phyloP scores from a whole-genome alignment of 2,113 vertebrate species.

The Gopherus evgoodei region DNA sequence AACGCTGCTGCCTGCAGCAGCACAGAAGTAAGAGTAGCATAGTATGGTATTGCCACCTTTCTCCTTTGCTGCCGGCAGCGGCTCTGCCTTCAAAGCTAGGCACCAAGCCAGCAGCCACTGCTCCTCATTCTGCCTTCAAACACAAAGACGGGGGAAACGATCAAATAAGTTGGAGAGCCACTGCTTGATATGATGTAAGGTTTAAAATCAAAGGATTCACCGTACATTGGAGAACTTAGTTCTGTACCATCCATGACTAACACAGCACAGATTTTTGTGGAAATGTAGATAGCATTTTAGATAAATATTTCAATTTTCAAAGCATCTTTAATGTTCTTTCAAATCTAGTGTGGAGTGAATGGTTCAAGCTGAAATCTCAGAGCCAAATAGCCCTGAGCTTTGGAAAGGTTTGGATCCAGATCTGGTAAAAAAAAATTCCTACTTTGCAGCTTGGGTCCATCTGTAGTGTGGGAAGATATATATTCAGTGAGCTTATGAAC shows the following conservation, averaged over 20 bases:
- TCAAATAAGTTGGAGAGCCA: too few relatives aligned
- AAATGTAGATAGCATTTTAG: not conserved
- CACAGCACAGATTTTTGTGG: rapidly evolving
- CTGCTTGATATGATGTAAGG: not conserved
- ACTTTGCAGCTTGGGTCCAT: not conserved
- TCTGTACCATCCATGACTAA: not conserved
- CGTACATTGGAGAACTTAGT: not conserved
- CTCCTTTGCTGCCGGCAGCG: not conserved
- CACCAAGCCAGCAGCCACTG: not conserved
- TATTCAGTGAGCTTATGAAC: not conserved
- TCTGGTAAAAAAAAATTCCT: not conserved
- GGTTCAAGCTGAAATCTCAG: not conserved
- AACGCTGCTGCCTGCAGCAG: not conserved
- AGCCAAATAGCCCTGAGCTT: not conserved
- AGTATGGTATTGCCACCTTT: not conserved
- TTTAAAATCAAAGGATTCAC: constrained; percentile 2
- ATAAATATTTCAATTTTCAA: not conserved
- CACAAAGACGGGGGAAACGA: not conserved
- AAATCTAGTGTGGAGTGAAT: not conserved
- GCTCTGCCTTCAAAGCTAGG: not conserved
- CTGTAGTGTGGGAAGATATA: not conserved
- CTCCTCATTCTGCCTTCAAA: not conserved
- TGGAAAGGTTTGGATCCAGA: not conserved
- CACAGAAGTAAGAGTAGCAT: not conserved
- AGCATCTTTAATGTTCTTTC: constrained; percentile 1